These are phyloP conservation scores for Fragum sueziense DNA, from an alignment of 2,888 invertebrate genomes.

Conservation along the genomic window DNA sequence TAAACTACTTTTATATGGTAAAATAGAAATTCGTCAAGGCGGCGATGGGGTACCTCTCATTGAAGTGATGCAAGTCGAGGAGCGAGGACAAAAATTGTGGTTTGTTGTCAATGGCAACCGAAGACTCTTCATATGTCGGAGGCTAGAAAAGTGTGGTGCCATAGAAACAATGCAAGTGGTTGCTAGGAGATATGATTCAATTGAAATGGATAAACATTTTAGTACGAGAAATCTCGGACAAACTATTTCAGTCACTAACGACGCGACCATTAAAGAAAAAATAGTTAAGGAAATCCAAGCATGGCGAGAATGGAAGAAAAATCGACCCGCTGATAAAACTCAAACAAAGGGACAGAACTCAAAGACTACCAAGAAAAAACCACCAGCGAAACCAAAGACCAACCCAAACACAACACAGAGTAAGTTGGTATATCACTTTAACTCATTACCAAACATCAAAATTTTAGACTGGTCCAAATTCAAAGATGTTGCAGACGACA, in stretches of 20 bases:
- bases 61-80: constrained; percentile 56
- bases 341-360: not conserved
- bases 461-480: too few species aligned
- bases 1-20: constrained; percentile 45
- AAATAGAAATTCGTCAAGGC: constrained; percentile 51
- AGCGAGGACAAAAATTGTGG: constrained; percentile 42
- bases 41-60: constrained; percentile 54
- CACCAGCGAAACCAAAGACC: not conserved
- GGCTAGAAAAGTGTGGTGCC: constrained; percentile 55
- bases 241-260: constrained; percentile 53
- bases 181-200: constrained; percentile 55
- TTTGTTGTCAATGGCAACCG: constrained; percentile 62
- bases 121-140: constrained; percentile 50
- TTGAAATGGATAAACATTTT: constrained; percentile 64
- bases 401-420: not conserved
- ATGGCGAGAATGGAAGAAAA: constrained; percentile 60
- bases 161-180: constrained; percentile 57
- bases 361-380: not conserved
- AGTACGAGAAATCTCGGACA: constrained; percentile 54
- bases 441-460: too few species aligned
- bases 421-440: too few species aligned
- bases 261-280: constrained; percentile 47
- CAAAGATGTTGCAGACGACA: too few species aligned
- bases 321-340: constrained; percentile 31
- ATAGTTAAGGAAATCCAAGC: constrained; percentile 39